phyloP scores from a whole-genome alignment of 2,797 vertebrate species.

The Smutsia gigantea region DNA sequence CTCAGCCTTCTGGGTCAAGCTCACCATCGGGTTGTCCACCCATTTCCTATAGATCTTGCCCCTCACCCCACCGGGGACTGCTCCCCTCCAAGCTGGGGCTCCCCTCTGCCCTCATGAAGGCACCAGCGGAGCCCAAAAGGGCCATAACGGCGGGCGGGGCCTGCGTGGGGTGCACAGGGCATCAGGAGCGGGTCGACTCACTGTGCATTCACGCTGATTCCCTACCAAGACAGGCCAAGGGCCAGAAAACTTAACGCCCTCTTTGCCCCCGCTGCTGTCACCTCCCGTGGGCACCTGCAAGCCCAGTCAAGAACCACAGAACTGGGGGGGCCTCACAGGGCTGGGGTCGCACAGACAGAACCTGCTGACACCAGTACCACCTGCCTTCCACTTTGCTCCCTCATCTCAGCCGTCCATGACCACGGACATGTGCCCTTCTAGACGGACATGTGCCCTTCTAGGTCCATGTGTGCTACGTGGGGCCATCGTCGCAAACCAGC shows the following conservation, averaged over 20 bases:
- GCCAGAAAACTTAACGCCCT: not conserved
- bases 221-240: not conserved
- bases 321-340: too few relatives aligned
- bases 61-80: too few relatives aligned
- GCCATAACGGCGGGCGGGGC: too few relatives aligned
- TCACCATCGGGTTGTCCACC: not conserved
- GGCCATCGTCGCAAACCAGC: not conserved
- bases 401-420: not conserved
- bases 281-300: not conserved
- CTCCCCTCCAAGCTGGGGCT: too few relatives aligned
- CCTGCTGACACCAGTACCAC: not conserved
- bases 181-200: too few relatives aligned
- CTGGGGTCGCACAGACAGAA: not conserved
- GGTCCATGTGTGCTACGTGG: too few relatives aligned
- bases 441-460: too few relatives aligned
- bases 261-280: not conserved
- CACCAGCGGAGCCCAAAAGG: too few relatives aligned
- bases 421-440: rapidly evolving
- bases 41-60: too few relatives aligned
- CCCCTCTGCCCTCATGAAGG: too few relatives aligned
- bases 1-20: not conserved
- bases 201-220: not conserved
- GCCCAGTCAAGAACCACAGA: not conserved
- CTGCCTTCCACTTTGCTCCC: not conserved
- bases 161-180: too few relatives aligned